A percentile compares a stretch with the other conserved stretches of the same genome.
Conservation (phyloP, 2,888 invertebrate species). For the Tryphoninae sp. region DNA sequence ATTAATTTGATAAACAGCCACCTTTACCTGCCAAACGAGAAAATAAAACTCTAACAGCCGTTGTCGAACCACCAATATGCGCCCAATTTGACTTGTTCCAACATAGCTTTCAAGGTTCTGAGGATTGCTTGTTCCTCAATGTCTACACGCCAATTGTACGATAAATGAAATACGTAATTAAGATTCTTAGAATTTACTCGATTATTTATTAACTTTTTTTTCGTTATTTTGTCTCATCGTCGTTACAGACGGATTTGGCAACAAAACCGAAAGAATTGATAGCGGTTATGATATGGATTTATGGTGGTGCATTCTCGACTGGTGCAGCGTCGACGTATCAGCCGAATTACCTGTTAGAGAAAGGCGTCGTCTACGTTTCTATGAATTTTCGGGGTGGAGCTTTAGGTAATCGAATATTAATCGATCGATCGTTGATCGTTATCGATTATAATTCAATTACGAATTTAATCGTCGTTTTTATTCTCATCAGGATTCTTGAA, state of each 20-base stretch:
- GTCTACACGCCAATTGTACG: constrained; percentile 40
- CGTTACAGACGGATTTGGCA: background rate
- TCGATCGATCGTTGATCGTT: background rate
- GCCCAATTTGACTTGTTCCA: constrained; percentile 32
- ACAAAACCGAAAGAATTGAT: background rate
- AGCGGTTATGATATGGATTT: constrained; percentile 69
- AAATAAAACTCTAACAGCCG: background rate
- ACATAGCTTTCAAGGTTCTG: constrained; percentile 34
- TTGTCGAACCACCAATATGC: constrained; percentile 16
- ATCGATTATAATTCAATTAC: constrained; percentile 4
- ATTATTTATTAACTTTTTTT: constrained; percentile 15
- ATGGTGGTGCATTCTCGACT: constrained; percentile 64
- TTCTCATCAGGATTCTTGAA: constrained; percentile 65
- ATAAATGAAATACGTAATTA: constrained; percentile 1
- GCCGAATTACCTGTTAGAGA: constrained; percentile 70
- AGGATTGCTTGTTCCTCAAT: constrained; percentile 54
- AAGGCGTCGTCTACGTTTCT: constrained; percentile 68
- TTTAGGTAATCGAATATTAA: constrained; percentile 61
- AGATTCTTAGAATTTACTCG: too few species aligned
- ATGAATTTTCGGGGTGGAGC: constrained; percentile 70
- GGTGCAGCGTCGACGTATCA: constrained; percentile 51
- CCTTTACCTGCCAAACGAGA: too few species aligned
- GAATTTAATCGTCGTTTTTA: too few species aligned
- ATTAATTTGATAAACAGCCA: too few species aligned
- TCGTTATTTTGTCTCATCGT: background rate